Percentiles rank a stretch among this genome's conserved stretches.
Conservation (phyloP, 2,888 invertebrate genomes). For the Amblyteles armatorius region DNA sequence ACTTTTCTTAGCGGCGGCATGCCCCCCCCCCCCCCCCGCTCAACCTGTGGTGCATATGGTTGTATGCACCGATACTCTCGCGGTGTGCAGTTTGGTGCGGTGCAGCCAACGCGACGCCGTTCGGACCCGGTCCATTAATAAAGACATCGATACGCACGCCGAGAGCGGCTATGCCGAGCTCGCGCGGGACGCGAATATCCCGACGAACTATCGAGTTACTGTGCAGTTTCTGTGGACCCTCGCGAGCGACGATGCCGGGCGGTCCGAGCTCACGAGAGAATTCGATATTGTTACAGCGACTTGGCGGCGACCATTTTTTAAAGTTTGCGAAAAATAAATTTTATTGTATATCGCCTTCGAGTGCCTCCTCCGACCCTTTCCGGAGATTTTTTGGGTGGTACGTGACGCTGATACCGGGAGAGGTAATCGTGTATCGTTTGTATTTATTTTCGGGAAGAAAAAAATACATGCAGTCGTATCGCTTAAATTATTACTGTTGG, state of each 20-base stretch:
- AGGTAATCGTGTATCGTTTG: background rate
- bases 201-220: conserved; percentile 75
- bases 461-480: background rate
- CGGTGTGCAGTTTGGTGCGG: conserved; percentile 19
- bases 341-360: background rate
- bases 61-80: conserved; percentile 20
- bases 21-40: background rate
- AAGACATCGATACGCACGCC: conserved; percentile 75
- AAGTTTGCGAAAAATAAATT: conserved; percentile 43
- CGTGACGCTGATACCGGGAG: background rate
- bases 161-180: conserved; percentile 53
- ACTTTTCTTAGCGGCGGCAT: conserved; percentile 34
- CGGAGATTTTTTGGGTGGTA: background rate
- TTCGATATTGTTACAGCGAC: conserved; percentile 60
- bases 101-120: conserved; percentile 33
- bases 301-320: conserved; percentile 35
- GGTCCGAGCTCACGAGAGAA: conserved; percentile 59
- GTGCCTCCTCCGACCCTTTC: background rate
- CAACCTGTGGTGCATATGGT: background rate
- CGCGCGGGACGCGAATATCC: conserved; percentile 67
- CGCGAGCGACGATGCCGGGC: conserved; percentile 68
- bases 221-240: conserved; percentile 62
- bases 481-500: background rate
- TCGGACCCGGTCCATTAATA: conserved; percentile 77
- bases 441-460: background rate